Conservation (phyloP, 1,140 invertebrate genomes). For the Himalopsyche phryganea region DNA sequence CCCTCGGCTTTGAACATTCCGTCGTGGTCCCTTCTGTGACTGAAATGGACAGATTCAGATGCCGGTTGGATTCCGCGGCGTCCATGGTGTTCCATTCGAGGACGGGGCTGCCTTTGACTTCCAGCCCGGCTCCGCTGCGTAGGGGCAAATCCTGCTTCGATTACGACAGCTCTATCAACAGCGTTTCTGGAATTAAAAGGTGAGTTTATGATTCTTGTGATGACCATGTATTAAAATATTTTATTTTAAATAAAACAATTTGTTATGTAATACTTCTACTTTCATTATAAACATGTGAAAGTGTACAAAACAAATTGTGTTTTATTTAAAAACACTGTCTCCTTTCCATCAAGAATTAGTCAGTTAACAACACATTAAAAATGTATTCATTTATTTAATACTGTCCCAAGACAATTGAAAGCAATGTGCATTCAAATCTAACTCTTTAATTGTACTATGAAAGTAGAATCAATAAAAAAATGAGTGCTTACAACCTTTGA, state of each 20-base stretch:
- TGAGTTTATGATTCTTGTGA: constrained; percentile 40
- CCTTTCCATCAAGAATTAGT: too few relatives aligned
- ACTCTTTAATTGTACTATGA: too few relatives aligned
- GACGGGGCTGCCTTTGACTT: constrained; percentile 80
- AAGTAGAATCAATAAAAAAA: too few relatives aligned
- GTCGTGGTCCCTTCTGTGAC: constrained; percentile 62
- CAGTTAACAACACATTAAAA: too few relatives aligned
- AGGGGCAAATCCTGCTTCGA: constrained; percentile 77
- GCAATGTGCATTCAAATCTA: too few relatives aligned
- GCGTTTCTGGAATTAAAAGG: constrained; percentile 80
- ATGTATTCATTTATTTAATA: too few relatives aligned
- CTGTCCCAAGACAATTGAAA: too few relatives aligned
- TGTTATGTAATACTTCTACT: too few relatives aligned
- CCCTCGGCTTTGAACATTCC: constrained; percentile 28
- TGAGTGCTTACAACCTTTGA: too few relatives aligned
- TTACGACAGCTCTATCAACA: constrained; percentile 79
- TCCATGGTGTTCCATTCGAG: constrained; percentile 82
- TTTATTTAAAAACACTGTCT: too few relatives aligned
- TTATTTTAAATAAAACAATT: not conserved
- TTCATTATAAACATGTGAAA: too few relatives aligned
- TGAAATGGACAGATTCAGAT: constrained; percentile 72
- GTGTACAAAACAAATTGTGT: too few relatives aligned
- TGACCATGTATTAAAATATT: not conserved
- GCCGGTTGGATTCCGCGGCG: constrained; percentile 72
- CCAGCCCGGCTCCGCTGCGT: constrained; percentile 78